Base-by-base conservation (phyloP, 2,113 vertebrate species). In the Delphinus delphis region DNA sequence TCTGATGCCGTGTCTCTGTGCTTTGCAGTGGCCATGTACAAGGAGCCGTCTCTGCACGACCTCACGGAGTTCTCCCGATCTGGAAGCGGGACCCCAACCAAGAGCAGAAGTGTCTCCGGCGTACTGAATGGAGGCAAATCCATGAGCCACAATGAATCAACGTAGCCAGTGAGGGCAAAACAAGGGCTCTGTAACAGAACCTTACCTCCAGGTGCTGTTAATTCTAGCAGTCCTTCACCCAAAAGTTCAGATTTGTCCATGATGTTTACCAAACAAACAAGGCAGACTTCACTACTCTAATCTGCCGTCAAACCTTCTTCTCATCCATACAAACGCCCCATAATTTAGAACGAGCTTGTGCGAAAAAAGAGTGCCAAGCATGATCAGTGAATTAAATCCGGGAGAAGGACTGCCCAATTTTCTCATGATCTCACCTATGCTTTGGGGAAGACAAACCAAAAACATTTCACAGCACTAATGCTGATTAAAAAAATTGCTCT, bases 1-100 rank as follows among this genome's bases (percentile, higher is more conserved):
- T 76, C 79, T 96, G 3, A 82, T 6, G 21, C 67, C 4, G 1
- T 95, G 82, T 98, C 88, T 98, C 89, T 98, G 65, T 98, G 97
- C 86, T 97, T 99, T 98, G 85, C 98, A 99, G 99, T 99, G 99
- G 99, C 99, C 97, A 99, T 99, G 99, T 99, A 99, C 98, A 99
- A 99, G 98, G 99, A 99, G 98, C 99, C 99, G 41, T 99, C 99
- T 68, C 99, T 99, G 94, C 99, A 99, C 15, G 99, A 99, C 97
- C 99, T 99, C 98, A 99, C 99, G 89, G 99, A 99, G 98, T 99
- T 99, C 99, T 99, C 99, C 93, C 99, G 99, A 95, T 99, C 99
- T 31, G 99, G 99, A 98, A 99, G 99, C n/a, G 99, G 99, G 97
- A 99, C 99, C 53, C 99, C 99, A 87, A 99, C 99, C 97, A 99